Conservation (phyloP, 1,140 invertebrate species). For the Drosophila pandora region DNA sequence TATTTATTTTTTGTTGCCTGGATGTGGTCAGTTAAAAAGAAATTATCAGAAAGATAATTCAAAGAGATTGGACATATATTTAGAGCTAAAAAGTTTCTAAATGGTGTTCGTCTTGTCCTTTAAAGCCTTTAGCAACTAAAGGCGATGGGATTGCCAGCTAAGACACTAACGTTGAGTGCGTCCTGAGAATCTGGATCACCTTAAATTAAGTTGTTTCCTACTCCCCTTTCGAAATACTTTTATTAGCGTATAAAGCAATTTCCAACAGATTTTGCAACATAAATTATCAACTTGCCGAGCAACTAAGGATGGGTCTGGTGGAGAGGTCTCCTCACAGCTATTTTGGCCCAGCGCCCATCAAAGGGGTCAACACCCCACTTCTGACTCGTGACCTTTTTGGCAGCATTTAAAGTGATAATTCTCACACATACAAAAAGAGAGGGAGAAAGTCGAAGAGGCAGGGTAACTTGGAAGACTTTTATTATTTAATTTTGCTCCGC, state of each 20-base stretch:
- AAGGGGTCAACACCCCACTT: constrained; percentile 9
- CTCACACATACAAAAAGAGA: constrained; percentile 43
- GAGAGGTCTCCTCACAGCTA: constrained; percentile 9
- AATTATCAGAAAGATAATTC: constrained; percentile 9
- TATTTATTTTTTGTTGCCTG: constrained; percentile 7
- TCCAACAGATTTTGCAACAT: constrained; percentile 71
- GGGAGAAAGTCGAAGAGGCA: not conserved
- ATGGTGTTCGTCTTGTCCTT: not conserved
- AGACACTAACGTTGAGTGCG: constrained; percentile 12
- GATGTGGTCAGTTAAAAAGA: constrained; percentile 30
- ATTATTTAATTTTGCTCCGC: constrained; percentile 73
- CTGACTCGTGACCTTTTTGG: constrained; percentile 74
- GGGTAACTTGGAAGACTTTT: constrained; percentile 70
- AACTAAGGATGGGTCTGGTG: not conserved
- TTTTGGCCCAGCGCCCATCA: constrained; percentile 54
- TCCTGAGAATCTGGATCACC: constrained; percentile 12
- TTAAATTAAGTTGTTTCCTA: constrained; percentile 58
- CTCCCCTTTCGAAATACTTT: constrained; percentile 43
- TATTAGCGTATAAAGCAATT: constrained; percentile 71
- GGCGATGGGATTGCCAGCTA: not conserved
- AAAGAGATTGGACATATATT: constrained; percentile 1
- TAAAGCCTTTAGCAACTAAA: not conserved
- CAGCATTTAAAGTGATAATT: constrained; percentile 80
- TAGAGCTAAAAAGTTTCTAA: not conserved
- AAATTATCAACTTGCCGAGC: constrained; percentile 62